A percentile compares a stretch with the other conserved stretches of the same genome.
phyloP scores from a whole-genome alignment of 2,888 invertebrate species.

The Escarpia spicata region DNA sequence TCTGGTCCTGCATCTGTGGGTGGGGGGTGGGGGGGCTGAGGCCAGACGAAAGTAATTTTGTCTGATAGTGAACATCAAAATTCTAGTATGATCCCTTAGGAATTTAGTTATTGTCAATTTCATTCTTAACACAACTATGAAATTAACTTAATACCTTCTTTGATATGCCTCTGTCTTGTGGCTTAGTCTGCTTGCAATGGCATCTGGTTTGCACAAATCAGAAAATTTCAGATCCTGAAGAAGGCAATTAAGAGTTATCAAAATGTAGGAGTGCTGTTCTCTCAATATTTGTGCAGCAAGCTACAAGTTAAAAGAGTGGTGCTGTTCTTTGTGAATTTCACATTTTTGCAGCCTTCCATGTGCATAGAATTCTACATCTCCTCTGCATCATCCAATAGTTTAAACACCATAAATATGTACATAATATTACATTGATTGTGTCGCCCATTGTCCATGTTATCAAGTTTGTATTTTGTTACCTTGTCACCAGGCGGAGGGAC shows the following conservation, averaged over 20 bases:
- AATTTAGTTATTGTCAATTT: too few species aligned
- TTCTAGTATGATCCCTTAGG: too few species aligned
- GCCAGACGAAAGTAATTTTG: too few species aligned
- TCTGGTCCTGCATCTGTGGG: too few species aligned
- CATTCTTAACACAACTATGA: too few species aligned
- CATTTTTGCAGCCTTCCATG: background rate
- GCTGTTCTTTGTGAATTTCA: background rate
- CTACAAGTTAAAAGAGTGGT: background rate
- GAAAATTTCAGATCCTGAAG: too few species aligned
- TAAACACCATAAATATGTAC: background rate
- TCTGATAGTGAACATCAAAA: background rate
- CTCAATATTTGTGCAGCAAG: background rate
- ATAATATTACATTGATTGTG: background rate
- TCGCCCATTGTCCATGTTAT: background rate
- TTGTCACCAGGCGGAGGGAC: slow-evolving; percentile 49
- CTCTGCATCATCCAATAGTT: background rate
- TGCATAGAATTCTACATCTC: background rate
- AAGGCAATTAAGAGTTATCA: too few species aligned
- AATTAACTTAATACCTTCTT: too few species aligned
- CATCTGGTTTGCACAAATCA: too few species aligned
- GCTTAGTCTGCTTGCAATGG: too few species aligned
- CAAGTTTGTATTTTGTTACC: background rate
- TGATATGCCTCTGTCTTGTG: too few species aligned
- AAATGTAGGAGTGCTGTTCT: background rate
- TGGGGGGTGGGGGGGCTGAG: too few species aligned